Conservation (phyloP, 2,113 vertebrate species). For the Mellivora capensis region DNA sequence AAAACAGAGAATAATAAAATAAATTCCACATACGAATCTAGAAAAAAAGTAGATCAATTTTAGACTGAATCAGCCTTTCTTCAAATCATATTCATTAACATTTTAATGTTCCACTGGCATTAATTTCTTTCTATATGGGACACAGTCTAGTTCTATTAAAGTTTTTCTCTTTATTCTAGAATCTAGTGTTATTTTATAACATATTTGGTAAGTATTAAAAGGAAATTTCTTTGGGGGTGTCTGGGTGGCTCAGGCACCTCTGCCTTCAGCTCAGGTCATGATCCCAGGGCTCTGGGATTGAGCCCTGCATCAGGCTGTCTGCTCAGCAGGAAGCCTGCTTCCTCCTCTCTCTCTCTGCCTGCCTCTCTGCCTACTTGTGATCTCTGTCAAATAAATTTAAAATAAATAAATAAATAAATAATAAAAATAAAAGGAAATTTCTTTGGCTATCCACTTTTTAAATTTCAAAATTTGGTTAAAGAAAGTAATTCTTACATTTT, state of each 20-base stretch:
- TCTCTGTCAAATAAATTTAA: no score
- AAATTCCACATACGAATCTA: background rate
- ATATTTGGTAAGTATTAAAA: background rate
- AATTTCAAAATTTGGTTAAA: constrained; percentile 19
- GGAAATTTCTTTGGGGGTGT: background rate
- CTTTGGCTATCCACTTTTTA: background rate
- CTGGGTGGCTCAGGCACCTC: no score
- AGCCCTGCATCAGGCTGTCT: no score
- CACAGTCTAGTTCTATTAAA: background rate
- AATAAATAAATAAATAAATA: no score
- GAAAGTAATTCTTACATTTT: background rate
- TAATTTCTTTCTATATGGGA: background rate
- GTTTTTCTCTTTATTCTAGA: background rate
- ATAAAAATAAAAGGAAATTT: background rate
- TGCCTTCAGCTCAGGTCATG: no score
- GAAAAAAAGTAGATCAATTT: background rate
- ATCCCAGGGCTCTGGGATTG: no score
- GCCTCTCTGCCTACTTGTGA: no score
- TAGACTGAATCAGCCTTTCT: background rate
- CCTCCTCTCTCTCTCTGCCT: no score
- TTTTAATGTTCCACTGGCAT: background rate
- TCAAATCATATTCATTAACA: background rate
- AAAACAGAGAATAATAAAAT: background rate
- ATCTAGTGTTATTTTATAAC: background rate
- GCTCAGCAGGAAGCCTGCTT: no score